Conservation (phyloP, 2,888 invertebrate species). For the Scaptomyza reducta region DNA sequence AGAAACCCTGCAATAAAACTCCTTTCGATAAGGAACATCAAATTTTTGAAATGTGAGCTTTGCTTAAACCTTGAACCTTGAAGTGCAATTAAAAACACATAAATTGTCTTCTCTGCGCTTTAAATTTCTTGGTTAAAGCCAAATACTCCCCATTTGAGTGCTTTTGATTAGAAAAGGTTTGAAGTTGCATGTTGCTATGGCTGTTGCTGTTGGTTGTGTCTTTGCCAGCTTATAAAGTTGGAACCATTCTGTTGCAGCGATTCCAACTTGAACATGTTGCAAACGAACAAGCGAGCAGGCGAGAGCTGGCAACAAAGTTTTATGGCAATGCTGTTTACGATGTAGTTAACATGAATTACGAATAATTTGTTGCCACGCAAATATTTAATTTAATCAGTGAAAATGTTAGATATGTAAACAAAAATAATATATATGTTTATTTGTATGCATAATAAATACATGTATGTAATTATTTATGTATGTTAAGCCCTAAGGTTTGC, state of each 20-base stretch:
- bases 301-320: conserved; percentile 43
- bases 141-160: conserved; percentile 1
- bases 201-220: conserved; percentile 11
- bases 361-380: no score
- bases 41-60: neutral
- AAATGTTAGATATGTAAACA: no score
- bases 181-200: conserved; percentile 5
- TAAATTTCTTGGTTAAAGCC: neutral
- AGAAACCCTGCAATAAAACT: conserved; percentile 21
- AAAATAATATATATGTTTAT: no score
- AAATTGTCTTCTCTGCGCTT: neutral
- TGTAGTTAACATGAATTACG: neutral
- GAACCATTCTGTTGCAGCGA: conserved; percentile 41
- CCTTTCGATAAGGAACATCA: neutral
- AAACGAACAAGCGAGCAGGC: conserved; percentile 15
- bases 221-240: conserved; percentile 1
- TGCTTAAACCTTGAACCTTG: neutral
- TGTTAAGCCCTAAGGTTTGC: neutral
- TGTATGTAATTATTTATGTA: no score
- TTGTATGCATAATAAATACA: no score
- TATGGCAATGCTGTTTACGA: neutral
- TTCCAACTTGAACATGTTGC: conserved; percentile 68
- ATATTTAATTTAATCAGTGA: no score
- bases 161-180: neutral
- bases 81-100: neutral